phyloP scores from a whole-genome alignment of 92 coral and sea anemone genomes.

The Heliopora coerulea region DNA sequence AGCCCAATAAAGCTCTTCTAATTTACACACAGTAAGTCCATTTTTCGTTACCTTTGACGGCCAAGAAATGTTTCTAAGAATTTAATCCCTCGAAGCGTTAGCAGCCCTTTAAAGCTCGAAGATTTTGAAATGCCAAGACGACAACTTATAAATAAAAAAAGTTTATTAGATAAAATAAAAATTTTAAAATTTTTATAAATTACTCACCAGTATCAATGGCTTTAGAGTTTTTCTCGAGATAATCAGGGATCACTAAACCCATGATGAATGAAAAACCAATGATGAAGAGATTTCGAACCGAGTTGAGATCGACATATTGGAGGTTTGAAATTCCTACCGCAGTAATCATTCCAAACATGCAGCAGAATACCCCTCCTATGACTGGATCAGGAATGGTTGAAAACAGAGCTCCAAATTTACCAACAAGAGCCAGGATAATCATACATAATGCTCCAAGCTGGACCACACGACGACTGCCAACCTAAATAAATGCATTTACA shows the following conservation, averaged over 20 bases:
- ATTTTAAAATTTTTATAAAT: not conserved
- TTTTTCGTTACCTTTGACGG: no score
- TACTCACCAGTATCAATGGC: conserved; percentile 72
- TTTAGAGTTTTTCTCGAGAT: conserved; percentile 53
- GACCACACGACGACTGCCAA: conserved; percentile 50
- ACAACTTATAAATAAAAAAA: no score
- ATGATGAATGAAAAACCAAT: conserved; percentile 66
- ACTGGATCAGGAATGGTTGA: conserved; percentile 63
- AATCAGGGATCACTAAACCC: conserved; percentile 74
- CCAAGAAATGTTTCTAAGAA: no score
- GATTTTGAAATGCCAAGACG: no score
- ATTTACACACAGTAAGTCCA: no score
- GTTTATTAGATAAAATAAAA: not conserved
- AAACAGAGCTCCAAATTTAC: conserved; percentile 32
- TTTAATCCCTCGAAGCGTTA: no score
- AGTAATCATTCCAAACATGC: conserved; percentile 77
- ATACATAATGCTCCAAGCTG: conserved; percentile 45
- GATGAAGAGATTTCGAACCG: conserved; percentile 73
- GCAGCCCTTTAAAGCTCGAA: no score
- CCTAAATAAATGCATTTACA: conserved; percentile 28
- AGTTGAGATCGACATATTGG: conserved; percentile 74
- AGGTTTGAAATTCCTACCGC: conserved; percentile 78
- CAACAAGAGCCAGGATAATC: conserved; percentile 34
- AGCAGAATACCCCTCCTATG: conserved; percentile 80
- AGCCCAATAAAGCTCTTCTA: no score